phyloP scores from a whole-genome alignment of 2,797 vertebrate genomes.

The Gymnodraco acuticeps region DNA sequence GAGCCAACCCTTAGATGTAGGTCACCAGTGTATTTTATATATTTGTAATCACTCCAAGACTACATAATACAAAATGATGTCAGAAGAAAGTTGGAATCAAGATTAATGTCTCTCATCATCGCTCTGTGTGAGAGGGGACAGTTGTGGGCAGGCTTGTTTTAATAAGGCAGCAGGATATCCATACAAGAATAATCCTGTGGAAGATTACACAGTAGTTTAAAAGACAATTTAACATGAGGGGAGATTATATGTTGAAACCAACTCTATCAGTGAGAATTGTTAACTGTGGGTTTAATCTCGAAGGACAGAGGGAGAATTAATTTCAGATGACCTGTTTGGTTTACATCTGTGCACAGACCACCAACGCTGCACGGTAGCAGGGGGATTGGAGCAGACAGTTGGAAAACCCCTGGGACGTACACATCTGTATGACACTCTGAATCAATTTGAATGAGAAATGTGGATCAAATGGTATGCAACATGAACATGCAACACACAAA shows the following conservation, averaged over 20 bases:
- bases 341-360: constrained; percentile 59
- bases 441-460: constrained; percentile 44
- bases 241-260: constrained; percentile 69
- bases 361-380: constrained; percentile 28
- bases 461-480: constrained; percentile 46
- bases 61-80: constrained; percentile 22
- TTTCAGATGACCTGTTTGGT: constrained; percentile 77
- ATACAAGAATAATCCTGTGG: constrained; percentile 60
- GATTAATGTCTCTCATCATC: constrained; percentile 24
- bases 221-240: constrained; percentile 54
- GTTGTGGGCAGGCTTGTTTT: constrained; percentile 3
- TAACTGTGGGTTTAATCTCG: constrained; percentile 55
- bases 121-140: background rate
- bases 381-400: constrained; percentile 25
- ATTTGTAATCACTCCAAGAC: constrained; percentile 1
- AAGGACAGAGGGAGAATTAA: constrained; percentile 63
- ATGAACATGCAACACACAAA: background rate
- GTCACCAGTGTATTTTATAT: background rate
- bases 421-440: constrained; percentile 64
- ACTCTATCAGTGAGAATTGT: constrained; percentile 47
- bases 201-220: constrained; percentile 70
- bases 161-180: constrained; percentile 21
- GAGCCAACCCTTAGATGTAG: background rate
- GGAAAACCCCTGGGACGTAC: constrained; percentile 42
- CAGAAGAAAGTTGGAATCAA: constrained; percentile 19